Evolutionary conservation across 2,797 vertebrate genomes (phyloP), one percentile per base, ranked within the genome.

Genomic region (Diplodus puntazzo): DNA sequence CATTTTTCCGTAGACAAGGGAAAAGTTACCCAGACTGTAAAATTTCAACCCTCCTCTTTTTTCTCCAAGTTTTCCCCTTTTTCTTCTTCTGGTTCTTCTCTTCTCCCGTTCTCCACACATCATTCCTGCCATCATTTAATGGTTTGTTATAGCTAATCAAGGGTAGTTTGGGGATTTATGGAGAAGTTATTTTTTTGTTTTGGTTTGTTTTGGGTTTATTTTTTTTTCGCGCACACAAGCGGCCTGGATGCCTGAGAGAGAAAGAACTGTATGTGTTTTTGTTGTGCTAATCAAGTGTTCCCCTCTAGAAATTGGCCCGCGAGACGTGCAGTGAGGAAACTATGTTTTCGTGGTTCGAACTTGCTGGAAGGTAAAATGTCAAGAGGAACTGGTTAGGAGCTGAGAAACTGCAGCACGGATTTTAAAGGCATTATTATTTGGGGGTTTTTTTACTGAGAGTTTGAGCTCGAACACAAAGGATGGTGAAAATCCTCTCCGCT

Each of bases 281-380:
- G 53, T 75, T 77, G 50, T 65, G 52, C 52, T 80, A 61, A 42
- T 79, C 67, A 69, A 73, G 48, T 23, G 64, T 71, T 86, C 50
- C 45, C 27, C 69, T 77, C 11, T 49, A 45, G 61, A 63, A 69
- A 74, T 17, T 62, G 77, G 69, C 45, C 23, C 46, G 18, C 42
- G 70, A 65, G 27, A 72, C 46, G 39, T 23, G 49, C 20, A 21
- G 34, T 69, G 57, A 70, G 75, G 69, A 88, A 87, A 87, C 53
- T 64, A 64, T 80, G 82, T 69, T 80, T 39, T 67, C 21, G 69
- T 84, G 77, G 77, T 64, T 79, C 3, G 4, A 63, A 48, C 53
- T 75, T 68, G 50, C 75, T 81, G 25, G 64, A 72, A 84, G 53
- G 69, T 81, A 75, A 73, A 85, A 84, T 66, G 20, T 79, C 48